phyloP scores from a whole-genome alignment of 2,113 vertebrate species.

The Plecotus auritus region DNA sequence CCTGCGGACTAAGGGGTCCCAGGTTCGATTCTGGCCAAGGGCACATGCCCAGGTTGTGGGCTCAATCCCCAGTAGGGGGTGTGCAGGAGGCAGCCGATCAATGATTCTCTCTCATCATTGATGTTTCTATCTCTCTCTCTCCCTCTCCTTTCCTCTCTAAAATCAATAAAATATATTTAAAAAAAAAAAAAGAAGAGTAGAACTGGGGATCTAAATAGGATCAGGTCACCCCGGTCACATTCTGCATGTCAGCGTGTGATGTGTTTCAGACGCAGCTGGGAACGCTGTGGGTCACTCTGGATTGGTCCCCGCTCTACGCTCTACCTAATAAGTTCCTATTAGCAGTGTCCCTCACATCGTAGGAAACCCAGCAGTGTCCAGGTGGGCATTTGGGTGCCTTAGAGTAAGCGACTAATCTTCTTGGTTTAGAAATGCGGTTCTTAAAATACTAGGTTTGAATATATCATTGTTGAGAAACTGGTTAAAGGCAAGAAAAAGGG shows the following conservation, averaged over 20 bases:
- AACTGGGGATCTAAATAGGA: background rate
- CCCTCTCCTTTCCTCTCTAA: too few relatives aligned
- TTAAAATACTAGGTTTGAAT: background rate
- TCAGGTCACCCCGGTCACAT: fast-evolving
- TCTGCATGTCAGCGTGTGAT: background rate
- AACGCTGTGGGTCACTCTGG: fast-evolving
- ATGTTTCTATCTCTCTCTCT: too few relatives aligned
- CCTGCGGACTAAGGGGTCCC: too few relatives aligned
- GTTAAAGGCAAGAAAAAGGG: background rate
- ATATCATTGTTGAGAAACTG: conserved; percentile 6
- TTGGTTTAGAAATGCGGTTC: background rate
- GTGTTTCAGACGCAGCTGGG: background rate
- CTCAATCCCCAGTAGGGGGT: too few relatives aligned
- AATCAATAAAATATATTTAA: too few relatives aligned
- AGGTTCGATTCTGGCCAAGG: too few relatives aligned
- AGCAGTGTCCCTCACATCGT: background rate
- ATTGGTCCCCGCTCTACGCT: background rate
- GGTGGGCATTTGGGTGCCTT: background rate
- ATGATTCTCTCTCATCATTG: too few relatives aligned
- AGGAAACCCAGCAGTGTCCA: background rate
- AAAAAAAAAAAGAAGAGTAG: background rate
- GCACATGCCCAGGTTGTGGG: too few relatives aligned
- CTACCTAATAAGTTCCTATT: background rate
- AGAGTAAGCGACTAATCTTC: background rate
- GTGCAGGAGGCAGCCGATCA: too few relatives aligned